Base-by-base conservation (phyloP, 1,140 invertebrate species). In the Magallana gigas region DNA sequence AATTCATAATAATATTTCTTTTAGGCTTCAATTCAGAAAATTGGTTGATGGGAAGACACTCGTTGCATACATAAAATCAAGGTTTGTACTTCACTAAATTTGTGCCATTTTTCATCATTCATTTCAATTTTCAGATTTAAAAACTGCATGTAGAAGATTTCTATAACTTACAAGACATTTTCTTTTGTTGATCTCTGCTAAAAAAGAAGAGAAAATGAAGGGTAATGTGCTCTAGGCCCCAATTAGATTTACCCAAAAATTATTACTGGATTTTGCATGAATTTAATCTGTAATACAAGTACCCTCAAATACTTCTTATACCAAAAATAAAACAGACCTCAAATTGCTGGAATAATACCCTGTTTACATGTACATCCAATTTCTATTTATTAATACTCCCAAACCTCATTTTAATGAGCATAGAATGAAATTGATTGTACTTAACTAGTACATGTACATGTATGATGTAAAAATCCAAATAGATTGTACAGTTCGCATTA, bases 21-120 rank as follows among this genome's bases (percentile, higher is more conserved):
- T 48, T 84, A 92, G 92, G 64, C 18, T 86, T 48, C 84, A 29
- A 48, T 91, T 91, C 68, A 71, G 71, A 58, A 56, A 90, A 71
- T 56, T 91, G 18, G 90, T 91, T 58, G 90, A 92, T 89, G 91
- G 89, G 8, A 92, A 92, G 64, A 90, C 88, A 5, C 83, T 93
- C 68, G 90, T 93, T 56, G 91, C 90, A 11, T 85, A 90, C 48
- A 85, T 93, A 11, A 90, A 86, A 62, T 81, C 82, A 58, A 91
- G 88, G 92, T 92, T 85, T 84, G 90, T 64, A 12, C 76, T 64
- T 11, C n/a, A 8, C 8, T n/a, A 1, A 14, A 81, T 36, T 18
- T 18, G 60, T 83, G 12, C 12, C 14, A 48, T 48, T 48, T 56
- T 14, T 58, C 18, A 16, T 16, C 9, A 18, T 14, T 56, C 12